Base-by-base conservation (phyloP, 2,888 invertebrate species). In the Ommatoiulus sabulosus region DNA sequence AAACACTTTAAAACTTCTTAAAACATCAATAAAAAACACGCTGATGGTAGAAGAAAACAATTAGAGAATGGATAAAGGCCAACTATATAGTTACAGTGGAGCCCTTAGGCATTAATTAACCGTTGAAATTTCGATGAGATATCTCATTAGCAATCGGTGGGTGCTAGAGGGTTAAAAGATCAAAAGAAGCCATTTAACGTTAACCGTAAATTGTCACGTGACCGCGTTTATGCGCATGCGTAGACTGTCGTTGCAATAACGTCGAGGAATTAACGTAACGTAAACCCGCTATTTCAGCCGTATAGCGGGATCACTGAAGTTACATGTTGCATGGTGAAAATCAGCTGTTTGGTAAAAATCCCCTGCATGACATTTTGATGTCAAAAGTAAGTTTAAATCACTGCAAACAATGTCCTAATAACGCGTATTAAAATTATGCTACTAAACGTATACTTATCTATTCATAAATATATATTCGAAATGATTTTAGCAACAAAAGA, bases 21-120 rank as follows among this genome's bases (percentile, higher is more conserved):
- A 72, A 72, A 72, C 72, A 72, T 72, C 72, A 72, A 72, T 72
- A 72, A 72, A 72, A 72, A 63, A 63, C 72, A 72, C 72, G 72
- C 24, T 72, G 72, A 52, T 24, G 24, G 24, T 24, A 72, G 72
- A 7, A 24, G 72, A 72, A 24, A 72, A 72, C n/a, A 72, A n/a
- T n/a, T n/a, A 72, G 24, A 12, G 72, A 72, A 72, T 24, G 72
- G 72, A 72, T 72, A 24, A 72, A 72, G 72, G 72, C 72, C 72
- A 72, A 24, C 24, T 35, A 35, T 35, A 35, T 72, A 72, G 72
- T 72, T 72, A 72, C 7, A 24, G 72, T 72, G 24, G 72, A 72
- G 72, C 24, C 72, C 72, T 72, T 72, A 24, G 24, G 72, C 72
- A 24, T 72, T 72, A 72, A 72, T 72, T 72, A 72, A 72, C 72